phyloP scores from a whole-genome alignment of 2,113 vertebrate species.

The Hippocampus abdominalis region DNA sequence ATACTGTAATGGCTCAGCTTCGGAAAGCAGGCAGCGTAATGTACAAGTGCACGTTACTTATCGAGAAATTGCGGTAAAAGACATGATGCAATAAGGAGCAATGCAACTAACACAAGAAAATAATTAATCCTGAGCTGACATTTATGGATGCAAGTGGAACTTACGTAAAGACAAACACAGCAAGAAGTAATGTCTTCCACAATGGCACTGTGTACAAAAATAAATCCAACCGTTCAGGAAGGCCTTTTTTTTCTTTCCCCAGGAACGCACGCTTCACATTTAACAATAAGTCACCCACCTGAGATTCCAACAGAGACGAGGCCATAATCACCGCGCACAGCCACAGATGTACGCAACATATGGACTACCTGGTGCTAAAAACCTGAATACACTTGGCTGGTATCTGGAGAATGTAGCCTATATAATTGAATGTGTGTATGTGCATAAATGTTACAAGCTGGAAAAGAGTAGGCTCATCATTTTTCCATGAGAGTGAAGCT shows the following conservation, averaged over 20 bases:
- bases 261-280: conserved; percentile 34
- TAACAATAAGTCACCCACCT: conserved; percentile 49
- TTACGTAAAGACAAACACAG: conserved; percentile 32
- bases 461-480: conserved; percentile 14
- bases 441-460: background rate
- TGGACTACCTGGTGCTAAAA: conserved; percentile 41
- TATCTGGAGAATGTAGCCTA: conserved; percentile 20
- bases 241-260: conserved; percentile 8
- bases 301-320: conserved; percentile 42
- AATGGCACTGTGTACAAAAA: conserved; percentile 24
- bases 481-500: conserved; percentile 10
- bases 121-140: conserved; percentile 18
- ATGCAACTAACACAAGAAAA: conserved; percentile 1
- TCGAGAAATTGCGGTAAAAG: too few relatives aligned
- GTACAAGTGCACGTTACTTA: too few relatives aligned
- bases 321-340: conserved; percentile 46
- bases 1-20: too few relatives aligned
- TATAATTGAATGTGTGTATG: conserved; percentile 11
- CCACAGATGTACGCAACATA: conserved; percentile 48
- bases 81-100: conserved; percentile 6
- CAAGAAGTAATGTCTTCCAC: conserved; percentile 30
- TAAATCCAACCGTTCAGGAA: conserved; percentile 33
- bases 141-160: conserved; percentile 26
- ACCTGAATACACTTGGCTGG: conserved; percentile 36
- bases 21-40: too few relatives aligned